phyloP scores from a whole-genome alignment of 2,113 vertebrate genomes.

The Crypturellus undulatus region DNA sequence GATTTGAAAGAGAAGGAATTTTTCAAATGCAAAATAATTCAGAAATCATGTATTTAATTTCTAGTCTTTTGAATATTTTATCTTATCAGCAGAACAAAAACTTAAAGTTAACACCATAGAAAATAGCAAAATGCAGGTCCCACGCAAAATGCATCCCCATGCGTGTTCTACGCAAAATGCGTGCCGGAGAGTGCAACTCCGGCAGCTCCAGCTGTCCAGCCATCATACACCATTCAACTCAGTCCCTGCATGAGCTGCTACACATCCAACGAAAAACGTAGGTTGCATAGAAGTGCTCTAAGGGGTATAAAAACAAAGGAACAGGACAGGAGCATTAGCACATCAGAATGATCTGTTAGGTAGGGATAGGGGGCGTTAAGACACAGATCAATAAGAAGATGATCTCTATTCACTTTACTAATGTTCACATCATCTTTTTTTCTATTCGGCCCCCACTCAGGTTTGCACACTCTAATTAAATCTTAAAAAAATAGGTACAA shows the following conservation, averaged over 20 bases:
- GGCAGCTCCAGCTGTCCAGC: neutral
- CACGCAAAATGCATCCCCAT: no score
- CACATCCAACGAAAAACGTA: neutral
- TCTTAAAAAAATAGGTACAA: neutral
- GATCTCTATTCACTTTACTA: neutral
- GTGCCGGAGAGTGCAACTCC: neutral
- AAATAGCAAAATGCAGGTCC: neutral
- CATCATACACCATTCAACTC: neutral
- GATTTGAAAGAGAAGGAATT: neutral
- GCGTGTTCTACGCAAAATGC: no score
- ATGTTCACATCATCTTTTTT: fast-evolving
- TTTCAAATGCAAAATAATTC: neutral
- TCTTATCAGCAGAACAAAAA: neutral
- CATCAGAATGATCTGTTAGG: neutral
- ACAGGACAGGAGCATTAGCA: neutral
- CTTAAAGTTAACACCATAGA: neutral
- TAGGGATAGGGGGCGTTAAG: neutral
- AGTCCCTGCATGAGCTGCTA: neutral
- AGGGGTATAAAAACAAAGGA: neutral
- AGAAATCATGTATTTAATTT: neutral
- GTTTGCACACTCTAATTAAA: neutral
- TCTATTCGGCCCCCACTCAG: neutral
- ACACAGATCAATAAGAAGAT: neutral
- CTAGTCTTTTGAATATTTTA: neutral
- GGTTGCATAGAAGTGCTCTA: neutral